Percentiles rank a stretch among this genome's conserved stretches.
Evolutionary conservation across 2,113 vertebrate genomes (phyloP).

Genomic region (Mus musculus): GRCm39 chr3:139640001-139640500

Average conservation of each 20-base stretch:
- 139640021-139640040: background rate
- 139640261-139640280: background rate
- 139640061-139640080: background rate
- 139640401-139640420: constrained; percentile 32
- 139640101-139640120: background rate
- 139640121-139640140: background rate
- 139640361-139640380: background rate
- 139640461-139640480: background rate
- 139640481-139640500: background rate
- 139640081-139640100: background rate
- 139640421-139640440: background rate
- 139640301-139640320: background rate
- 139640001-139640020: constrained; percentile 21
- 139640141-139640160: background rate
- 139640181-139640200: background rate
- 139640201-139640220: background rate
- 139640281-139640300: background rate
- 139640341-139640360: background rate
- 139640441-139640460: background rate
- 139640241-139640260: background rate
- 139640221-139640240: background rate
- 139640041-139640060: background rate
- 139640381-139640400: background rate
- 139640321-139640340: background rate
- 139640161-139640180: background rate